phyloP scores from a whole-genome alignment of 2,797 vertebrate genomes.

The Cirrhinus molitorella region DNA sequence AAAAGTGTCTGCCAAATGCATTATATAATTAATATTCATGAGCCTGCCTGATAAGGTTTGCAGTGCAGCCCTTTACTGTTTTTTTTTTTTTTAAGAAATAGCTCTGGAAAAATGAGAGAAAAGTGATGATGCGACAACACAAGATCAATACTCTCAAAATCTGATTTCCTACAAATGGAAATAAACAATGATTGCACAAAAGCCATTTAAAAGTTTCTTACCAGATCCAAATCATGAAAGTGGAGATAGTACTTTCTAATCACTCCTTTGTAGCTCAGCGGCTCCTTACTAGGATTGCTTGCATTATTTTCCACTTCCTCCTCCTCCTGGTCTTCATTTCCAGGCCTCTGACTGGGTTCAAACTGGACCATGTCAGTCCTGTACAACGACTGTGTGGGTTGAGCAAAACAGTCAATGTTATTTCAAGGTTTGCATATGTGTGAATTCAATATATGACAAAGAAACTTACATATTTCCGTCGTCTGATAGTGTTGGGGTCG shows the following conservation, averaged over 20 bases:
- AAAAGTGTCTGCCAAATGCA: neutral
- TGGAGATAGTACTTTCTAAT: slow-evolving; percentile 81
- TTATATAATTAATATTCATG: slow-evolving; percentile 4
- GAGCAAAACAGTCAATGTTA: neutral
- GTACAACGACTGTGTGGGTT: slow-evolving; percentile 82
- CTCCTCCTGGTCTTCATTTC: slow-evolving; percentile 29
- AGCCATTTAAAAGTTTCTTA: slow-evolving; percentile 65
- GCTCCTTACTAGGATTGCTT: slow-evolving; percentile 54
- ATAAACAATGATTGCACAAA: neutral
- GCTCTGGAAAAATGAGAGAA: neutral
- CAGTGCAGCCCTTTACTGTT: neutral
- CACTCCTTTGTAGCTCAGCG: slow-evolving; percentile 82
- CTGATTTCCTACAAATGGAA: neutral
- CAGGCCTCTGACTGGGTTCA: slow-evolving; percentile 43
- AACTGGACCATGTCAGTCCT: slow-evolving; percentile 81
- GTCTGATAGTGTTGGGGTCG: slow-evolving; percentile 79
- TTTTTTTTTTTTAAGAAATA: neutral
- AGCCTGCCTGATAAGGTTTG: neutral
- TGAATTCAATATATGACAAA: neutral
- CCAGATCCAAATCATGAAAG: slow-evolving; percentile 86
- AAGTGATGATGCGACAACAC: neutral
- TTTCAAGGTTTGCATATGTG: neutral
- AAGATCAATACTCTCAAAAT: neutral
- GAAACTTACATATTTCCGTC: slow-evolving; percentile 86
- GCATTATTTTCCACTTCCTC: slow-evolving; percentile 25